phyloP scores from a whole-genome alignment of 2,113 vertebrate genomes.

The Percopsis transmontana region DNA sequence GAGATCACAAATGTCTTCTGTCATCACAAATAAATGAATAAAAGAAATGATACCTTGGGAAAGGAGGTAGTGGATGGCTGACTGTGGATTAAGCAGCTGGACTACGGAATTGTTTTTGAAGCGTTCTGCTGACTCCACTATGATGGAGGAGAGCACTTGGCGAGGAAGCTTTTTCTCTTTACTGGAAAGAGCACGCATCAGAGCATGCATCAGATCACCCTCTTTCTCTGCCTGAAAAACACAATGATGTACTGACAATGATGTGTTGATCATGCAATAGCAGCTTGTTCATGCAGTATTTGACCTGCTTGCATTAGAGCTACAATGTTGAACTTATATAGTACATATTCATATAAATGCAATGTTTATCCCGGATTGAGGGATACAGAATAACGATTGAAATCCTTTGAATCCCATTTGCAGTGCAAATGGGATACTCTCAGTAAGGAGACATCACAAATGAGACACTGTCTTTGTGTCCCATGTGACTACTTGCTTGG shows the following conservation, averaged over 20 bases:
- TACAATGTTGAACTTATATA: too few relatives aligned
- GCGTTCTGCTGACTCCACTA: constrained; percentile 60
- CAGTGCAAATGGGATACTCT: too few relatives aligned
- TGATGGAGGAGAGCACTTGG: constrained; percentile 55
- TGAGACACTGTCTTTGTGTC: too few relatives aligned
- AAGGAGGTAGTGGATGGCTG: constrained; percentile 64
- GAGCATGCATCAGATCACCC: constrained; percentile 55
- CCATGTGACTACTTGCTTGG: too few relatives aligned
- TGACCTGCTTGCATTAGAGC: too few relatives aligned
- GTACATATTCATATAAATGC: too few relatives aligned
- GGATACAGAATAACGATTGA: too few relatives aligned
- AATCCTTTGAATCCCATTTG: too few relatives aligned
- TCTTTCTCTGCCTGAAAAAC: constrained; percentile 59
- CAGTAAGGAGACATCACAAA: too few relatives aligned
- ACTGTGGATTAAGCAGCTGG: constrained; percentile 66
- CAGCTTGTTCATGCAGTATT: too few relatives aligned
- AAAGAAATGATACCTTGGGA: constrained; percentile 42
- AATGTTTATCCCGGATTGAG: too few relatives aligned
- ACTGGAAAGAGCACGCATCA: constrained; percentile 47
- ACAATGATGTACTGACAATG: background rate
- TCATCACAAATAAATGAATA: background rate
- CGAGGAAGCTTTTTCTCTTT: constrained; percentile 5
- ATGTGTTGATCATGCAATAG: too few relatives aligned
- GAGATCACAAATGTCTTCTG: background rate
- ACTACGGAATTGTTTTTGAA: constrained; percentile 35